Percentiles rank a stretch among this genome's conserved stretches.
Evolutionary conservation across 2,113 vertebrate genomes (phyloP).

Genomic region (Psittacus erithacus): DNA sequence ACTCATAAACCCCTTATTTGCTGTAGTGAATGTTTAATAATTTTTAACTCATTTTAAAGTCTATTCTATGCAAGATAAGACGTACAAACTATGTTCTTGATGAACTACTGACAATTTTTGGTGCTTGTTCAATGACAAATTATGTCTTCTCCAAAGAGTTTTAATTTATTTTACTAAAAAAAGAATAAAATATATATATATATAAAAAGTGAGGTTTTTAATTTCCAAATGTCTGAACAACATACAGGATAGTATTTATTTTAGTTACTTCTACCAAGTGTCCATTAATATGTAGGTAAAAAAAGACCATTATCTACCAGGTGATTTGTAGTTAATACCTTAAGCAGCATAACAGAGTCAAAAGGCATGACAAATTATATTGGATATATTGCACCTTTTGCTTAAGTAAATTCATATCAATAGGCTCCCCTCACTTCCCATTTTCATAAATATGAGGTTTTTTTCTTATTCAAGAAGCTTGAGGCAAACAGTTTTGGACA

Average conservation of each 20-base stretch:
- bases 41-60: neutral
- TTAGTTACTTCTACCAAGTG: neutral
- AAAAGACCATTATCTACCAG: neutral
- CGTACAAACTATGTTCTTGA: neutral
- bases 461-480: neutral
- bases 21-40: neutral
- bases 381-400: neutral
- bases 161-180: neutral
- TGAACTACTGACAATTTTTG: neutral
- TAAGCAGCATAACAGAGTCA: neutral
- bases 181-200: neutral
- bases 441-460: neutral
- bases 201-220: rapidly evolving
- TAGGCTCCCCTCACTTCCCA: neutral
- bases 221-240: neutral
- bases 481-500: neutral
- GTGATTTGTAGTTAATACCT: neutral
- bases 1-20: neutral
- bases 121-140: neutral
- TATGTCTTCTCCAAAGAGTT: neutral
- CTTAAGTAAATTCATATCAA: neutral
- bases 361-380: neutral
- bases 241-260: neutral
- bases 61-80: neutral
- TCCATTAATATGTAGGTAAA: neutral